phyloP scores from a whole-genome alignment of 2,797 vertebrate species.

The Dendrocincla fuliginosa region DNA sequence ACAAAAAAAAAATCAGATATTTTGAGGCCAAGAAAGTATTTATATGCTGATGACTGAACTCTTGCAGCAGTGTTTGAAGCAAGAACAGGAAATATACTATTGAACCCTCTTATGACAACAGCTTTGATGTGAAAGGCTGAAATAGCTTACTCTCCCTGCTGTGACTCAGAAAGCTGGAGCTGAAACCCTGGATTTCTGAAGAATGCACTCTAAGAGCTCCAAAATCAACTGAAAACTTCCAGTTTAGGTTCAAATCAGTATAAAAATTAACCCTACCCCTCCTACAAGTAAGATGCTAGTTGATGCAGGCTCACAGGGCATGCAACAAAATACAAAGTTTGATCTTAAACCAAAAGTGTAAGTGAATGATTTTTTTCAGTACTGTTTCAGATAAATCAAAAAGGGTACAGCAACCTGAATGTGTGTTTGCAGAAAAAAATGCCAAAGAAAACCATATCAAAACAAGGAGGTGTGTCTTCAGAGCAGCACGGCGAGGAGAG shows the following conservation, averaged over 20 bases:
- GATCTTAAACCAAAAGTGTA: background rate
- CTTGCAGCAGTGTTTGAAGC: background rate
- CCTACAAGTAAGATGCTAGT: background rate
- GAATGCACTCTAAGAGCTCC: background rate
- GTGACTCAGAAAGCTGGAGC: background rate
- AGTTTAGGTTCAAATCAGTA: background rate
- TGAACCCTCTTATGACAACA: conserved; percentile 11
- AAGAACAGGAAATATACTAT: conserved; percentile 44
- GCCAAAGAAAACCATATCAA: background rate
- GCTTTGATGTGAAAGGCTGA: background rate
- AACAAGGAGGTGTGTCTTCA: background rate
- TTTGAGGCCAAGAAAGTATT: conserved; percentile 41
- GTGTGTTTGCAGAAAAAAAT: background rate
- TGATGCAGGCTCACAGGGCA: background rate
- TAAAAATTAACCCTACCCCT: background rate
- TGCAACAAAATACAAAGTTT: background rate
- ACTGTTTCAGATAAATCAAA: background rate
- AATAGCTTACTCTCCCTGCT: background rate
- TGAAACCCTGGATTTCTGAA: background rate
- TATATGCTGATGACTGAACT: conserved; percentile 48
- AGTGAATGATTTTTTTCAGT: background rate
- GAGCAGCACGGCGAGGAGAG: background rate
- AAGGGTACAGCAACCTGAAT: background rate
- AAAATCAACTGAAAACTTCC: background rate
- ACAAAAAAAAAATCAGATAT: background rate